Evolutionary conservation across 1,140 invertebrate genomes (phyloP).

Genomic region (Oncopodura yosiiana): DNA sequence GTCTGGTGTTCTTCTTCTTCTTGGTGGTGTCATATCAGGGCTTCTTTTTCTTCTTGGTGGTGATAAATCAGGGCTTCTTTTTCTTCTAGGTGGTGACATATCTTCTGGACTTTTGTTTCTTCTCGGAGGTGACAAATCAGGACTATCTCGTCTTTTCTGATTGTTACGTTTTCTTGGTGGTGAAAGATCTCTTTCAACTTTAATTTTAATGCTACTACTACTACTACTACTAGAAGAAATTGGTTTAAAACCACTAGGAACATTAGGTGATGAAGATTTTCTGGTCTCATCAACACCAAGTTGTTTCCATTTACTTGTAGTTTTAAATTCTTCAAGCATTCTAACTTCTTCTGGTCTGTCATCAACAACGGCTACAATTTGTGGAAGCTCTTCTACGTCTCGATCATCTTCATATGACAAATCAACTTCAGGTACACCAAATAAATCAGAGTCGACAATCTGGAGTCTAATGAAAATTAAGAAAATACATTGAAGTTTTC

Average conservation of each 20-base stretch:
- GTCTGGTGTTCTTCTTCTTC: constrained; percentile 25
- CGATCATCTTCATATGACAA: too few species aligned
- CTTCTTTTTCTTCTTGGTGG: constrained; percentile 37
- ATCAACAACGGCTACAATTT: constrained; percentile 80
- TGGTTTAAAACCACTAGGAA: background rate
- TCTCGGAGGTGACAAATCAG: constrained; percentile 6
- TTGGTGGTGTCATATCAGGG: constrained; percentile 25
- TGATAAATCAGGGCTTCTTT: constrained; percentile 37
- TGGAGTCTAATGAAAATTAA: too few species aligned
- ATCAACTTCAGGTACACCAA: too few species aligned
- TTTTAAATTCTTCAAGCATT: constrained; percentile 52
- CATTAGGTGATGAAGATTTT: constrained; percentile 33
- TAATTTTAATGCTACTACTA: constrained; percentile 10
- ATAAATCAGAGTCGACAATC: too few species aligned
- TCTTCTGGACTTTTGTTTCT: background rate
- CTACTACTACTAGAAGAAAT: background rate
- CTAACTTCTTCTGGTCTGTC: constrained; percentile 62
- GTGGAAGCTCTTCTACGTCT: constrained; percentile 58
- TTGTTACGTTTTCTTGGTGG: constrained; percentile 32
- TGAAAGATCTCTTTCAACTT: constrained; percentile 34
- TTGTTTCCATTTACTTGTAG: constrained; percentile 60
- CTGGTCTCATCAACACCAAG: constrained; percentile 43
- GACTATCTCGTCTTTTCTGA: constrained; percentile 35
- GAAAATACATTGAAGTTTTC: too few species aligned
- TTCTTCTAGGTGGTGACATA: constrained; percentile 12